A percentile compares a stretch with the other conserved stretches of the same genome.
Evolutionary conservation across 2,888 invertebrate species (phyloP).

Genomic region (Tenthredo livida): DNA sequence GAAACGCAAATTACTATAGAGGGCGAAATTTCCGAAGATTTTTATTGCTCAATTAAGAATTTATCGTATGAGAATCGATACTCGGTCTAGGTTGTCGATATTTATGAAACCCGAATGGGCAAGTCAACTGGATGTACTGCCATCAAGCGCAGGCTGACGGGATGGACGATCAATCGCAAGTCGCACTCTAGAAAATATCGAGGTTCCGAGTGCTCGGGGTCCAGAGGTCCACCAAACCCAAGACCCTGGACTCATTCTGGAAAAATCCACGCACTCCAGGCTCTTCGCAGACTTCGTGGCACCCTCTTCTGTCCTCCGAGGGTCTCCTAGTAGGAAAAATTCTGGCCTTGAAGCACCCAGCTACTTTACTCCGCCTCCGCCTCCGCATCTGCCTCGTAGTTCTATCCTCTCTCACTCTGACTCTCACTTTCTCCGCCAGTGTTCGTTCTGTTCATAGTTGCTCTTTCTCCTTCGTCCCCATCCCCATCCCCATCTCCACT

Average conservation of each 20-base stretch:
- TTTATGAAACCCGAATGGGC: conserved; percentile 24
- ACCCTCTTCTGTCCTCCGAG: conserved; percentile 32
- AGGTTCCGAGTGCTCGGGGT: neutral
- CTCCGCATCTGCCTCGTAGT: neutral
- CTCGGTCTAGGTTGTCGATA: conserved; percentile 15
- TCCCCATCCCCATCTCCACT: neutral
- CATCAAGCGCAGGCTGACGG: conserved; percentile 43
- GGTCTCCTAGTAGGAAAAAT: conserved; percentile 38
- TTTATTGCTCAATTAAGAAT: neutral
- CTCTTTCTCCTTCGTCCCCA: conserved; percentile 8
- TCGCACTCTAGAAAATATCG: conserved; percentile 44
- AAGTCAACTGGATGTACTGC: conserved; percentile 13
- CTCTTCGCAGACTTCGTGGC: conserved; percentile 30
- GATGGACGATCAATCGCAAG: conserved; percentile 43
- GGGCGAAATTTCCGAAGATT: neutral
- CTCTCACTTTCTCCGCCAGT: neutral
- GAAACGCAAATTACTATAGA: neutral
- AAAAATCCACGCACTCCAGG: conserved; percentile 22
- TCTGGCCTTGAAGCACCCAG: conserved; percentile 34
- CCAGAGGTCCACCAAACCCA: conserved; percentile 28
- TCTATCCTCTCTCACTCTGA: conserved; percentile 19
- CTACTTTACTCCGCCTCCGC: conserved; percentile 19
- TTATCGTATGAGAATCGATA: conserved; percentile 15
- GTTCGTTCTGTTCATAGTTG: neutral
- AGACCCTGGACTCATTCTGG: conserved; percentile 19